Base-by-base conservation (phyloP, 2,113 vertebrate species). In the Lepus europaeus region DNA sequence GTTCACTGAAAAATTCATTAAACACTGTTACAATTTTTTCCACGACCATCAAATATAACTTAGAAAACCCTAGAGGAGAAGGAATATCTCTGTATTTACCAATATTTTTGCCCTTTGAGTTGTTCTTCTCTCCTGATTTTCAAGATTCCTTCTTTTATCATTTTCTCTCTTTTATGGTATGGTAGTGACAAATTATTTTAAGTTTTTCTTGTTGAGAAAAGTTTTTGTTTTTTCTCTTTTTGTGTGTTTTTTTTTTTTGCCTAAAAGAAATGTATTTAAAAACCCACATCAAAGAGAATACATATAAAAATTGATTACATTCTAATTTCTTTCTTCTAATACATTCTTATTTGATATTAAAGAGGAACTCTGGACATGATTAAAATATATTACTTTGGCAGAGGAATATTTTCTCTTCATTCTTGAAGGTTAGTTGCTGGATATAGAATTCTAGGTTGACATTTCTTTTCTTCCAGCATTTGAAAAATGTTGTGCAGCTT, bases 71-170 rank as follows among this genome's bases (percentile, higher is more conserved):
- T 45, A 49, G 19, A 63, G 25, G 49, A 83, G 74, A 90, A 74
- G 74, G 56, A 73, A 87, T 86, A 33, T 81, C 12, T 74, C 2
- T 53, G 13, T 61, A 72, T 87, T 87, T 82, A 61, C 31, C 9
- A 10, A 86, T 6, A 91, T 51, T 84, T 95, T 86, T 91, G 29
- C 22, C 82, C 76, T 91, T 94, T 85, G 29, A 68, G 2, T 81
- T 79, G n/a, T 78, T 85, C 33, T 13, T 89, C 84, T 23, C 64
- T 70, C 39, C 29, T 79, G 27, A 49, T 87, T 36, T 85, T 68
- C 16, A 25, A 27, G 20, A 59, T 56, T 93, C 4, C 7, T 73
- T 45, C 51, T 87, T 66, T 88, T 39, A 78, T 79, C 10, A 56
- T 85, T 72, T 94, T 72, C 25, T 94, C 85, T 80, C 45, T 81